phyloP scores from a whole-genome alignment of 2,113 vertebrate species.

The Rhombomys opimus region DNA sequence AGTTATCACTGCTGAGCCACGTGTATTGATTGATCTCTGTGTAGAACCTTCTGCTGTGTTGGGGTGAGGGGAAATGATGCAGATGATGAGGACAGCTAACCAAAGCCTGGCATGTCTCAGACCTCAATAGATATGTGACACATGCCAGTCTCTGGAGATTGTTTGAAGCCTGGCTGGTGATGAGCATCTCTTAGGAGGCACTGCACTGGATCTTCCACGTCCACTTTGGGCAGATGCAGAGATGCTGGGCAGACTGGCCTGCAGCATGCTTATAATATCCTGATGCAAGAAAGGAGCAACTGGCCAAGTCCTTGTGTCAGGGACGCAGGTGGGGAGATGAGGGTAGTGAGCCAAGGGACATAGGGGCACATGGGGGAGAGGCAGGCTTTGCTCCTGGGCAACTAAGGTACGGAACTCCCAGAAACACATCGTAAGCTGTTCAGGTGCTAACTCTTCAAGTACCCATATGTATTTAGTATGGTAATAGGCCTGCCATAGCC shows the following conservation, averaged over 20 bases:
- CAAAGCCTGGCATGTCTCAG: neutral
- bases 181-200: neutral
- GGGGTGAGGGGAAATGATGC: neutral
- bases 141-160: neutral
- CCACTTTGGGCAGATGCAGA: neutral
- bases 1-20: neutral
- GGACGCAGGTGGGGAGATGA: neutral
- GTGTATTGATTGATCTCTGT: neutral
- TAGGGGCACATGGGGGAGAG: neutral
- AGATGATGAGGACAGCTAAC: neutral
- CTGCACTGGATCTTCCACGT: neutral
- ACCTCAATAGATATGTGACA: neutral
- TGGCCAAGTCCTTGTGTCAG: neutral
- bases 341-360: neutral
- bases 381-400: neutral
- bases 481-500: neutral
- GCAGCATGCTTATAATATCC: neutral
- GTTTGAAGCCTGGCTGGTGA: neutral
- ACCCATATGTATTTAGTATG: neutral
- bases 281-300: neutral
- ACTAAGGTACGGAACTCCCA: neutral
- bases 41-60: neutral
- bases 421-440: neutral
- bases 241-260: neutral
- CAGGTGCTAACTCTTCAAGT: neutral